Percentiles rank a stretch among this genome's conserved stretches.
These are phyloP conservation scores for Ageneiosus marmoratus DNA, from an alignment of 2,113 vertebrate genomes.

Conservation along the genomic window DNA sequence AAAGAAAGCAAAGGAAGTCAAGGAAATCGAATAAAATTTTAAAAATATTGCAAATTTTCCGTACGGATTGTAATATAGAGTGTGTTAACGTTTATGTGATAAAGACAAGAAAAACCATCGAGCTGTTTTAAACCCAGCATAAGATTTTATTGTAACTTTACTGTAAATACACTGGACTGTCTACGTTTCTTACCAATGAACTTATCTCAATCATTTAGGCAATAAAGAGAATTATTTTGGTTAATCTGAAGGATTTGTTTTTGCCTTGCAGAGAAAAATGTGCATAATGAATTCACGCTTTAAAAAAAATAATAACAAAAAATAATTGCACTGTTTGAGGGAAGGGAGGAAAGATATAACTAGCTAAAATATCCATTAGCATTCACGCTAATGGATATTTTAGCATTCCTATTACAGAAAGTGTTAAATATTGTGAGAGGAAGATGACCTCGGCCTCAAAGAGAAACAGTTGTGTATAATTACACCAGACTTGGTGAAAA, in stretches of 20 bases:
- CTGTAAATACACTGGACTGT: constrained; percentile 33
- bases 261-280: constrained; percentile 11
- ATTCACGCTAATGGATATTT: no score
- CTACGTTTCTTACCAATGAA: constrained; percentile 7
- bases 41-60: no score
- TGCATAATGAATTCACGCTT: not conserved
- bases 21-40: no score
- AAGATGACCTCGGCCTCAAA: no score
- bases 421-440: not conserved
- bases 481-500: not conserved
- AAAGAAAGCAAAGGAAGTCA: no score
- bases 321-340: not conserved
- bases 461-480: no score
- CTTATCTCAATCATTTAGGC: constrained; percentile 21
- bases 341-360: not conserved
- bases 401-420: no score
- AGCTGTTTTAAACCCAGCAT: constrained; percentile 31
- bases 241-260: constrained; percentile 7
- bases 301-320: not conserved
- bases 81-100: no score
- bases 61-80: not conserved
- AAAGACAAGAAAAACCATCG: not conserved
- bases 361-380: not conserved
- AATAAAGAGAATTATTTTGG: constrained; percentile 47
- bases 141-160: constrained; percentile 42